phyloP scores from a whole-genome alignment of 2,797 vertebrate species.

The Momotus momota region DNA sequence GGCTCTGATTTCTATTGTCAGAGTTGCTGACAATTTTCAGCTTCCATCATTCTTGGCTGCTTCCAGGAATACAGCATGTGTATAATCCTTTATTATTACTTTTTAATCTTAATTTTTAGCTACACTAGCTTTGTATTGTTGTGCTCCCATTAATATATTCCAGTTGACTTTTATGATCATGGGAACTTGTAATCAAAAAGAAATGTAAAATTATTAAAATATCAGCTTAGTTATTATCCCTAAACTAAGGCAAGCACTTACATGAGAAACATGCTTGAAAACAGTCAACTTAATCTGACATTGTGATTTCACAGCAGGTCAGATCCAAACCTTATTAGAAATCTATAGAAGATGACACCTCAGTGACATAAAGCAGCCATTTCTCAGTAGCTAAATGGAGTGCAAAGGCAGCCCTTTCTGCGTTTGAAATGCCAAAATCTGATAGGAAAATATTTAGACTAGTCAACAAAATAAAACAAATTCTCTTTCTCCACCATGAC shows the following conservation, averaged over 20 bases:
- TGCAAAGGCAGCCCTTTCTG: constrained; percentile 24
- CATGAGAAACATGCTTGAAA: not conserved
- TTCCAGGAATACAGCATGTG: not conserved
- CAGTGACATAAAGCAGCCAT: not conserved
- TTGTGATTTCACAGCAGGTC: not conserved
- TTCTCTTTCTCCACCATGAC: not conserved
- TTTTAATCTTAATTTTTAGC: not conserved
- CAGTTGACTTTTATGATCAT: not conserved
- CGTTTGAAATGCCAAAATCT: not conserved
- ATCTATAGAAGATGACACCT: not conserved
- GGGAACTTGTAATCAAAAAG: not conserved
- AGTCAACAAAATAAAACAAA: not conserved
- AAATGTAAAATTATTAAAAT: not conserved
- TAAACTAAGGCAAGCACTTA: not conserved
- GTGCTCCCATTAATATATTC: not conserved
- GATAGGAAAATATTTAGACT: not conserved
- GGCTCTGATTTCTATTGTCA: not conserved
- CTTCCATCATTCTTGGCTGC: not conserved
- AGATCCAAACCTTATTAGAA: not conserved
- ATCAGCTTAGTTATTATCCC: not conserved
- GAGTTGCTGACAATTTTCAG: not conserved
- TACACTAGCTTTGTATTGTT: not conserved
- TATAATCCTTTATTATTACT: not conserved
- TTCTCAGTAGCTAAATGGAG: not conserved
- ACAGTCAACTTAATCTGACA: not conserved